Base-by-base conservation (phyloP, 2,113 vertebrate genomes). In the Danionella cerebrum region DNA sequence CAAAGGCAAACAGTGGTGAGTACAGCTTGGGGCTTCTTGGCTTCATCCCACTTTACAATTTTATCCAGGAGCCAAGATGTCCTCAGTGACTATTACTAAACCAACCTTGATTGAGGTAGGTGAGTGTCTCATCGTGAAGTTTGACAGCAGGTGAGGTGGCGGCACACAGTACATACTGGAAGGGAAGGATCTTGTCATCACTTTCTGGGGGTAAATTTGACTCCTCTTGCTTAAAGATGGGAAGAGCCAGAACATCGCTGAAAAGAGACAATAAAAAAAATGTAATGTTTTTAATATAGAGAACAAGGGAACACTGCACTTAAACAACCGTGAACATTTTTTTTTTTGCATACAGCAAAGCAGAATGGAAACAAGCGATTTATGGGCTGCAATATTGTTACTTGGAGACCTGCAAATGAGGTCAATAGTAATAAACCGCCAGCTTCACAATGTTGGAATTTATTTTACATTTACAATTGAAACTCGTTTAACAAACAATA, bases 141-240 rank as follows among this genome's bases (percentile, higher is more conserved):
- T 98, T 98, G 59, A 98, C 90, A 0, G 96, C 96, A 0, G 95
- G 95, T 4, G 96, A 98, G 7, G 96, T 98, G 83, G 96, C 92
- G 1, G 96, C 94, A 44, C 95, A 98, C 50, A 98, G 90, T 24
- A 98, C 96, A 35, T 98, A 98, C 68, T 98, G 96, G 80, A 98
- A 98, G 22, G 95, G 96, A 55, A 97, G 90, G 27, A 98, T 93
- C 81, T 98, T 95, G 78, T 95, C 91, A 45, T 96, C 95, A 11
- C 51, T 86, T 52, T 97, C 94, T 0, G 92, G 80, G 3, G 96
- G 94, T 73, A 98, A 75, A 72, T 88, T 97, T 6, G 96, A 93
- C 64, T 98, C 96, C 80, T 98, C 96, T 83, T 98, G 96, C 78
- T 98, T 98, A 86, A 98, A 98, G 85, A 98, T 98, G 75, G 96